Evolutionary conservation across 1,140 invertebrate species (phyloP), one percentile per base, ranked within the genome.

Genomic region (Drosophila aff.): DNA sequence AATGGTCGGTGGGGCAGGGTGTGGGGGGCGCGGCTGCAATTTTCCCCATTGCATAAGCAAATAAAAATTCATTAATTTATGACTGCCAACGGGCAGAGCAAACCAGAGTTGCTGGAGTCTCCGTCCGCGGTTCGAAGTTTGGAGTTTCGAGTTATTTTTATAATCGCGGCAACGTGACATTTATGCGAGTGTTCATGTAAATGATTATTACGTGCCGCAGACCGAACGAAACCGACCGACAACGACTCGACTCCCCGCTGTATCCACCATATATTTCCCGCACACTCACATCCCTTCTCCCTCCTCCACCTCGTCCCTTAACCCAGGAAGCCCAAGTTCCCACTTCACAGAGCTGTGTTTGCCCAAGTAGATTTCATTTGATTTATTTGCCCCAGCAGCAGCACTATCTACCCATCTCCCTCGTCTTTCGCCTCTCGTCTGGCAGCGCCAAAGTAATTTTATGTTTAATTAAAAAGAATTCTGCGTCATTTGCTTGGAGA

Each of bases 11-110:
- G 46, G 36, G n/a, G 49, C n/a, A n/a, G 26, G 36, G n/a, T 16
- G 21, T 23, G n/a, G 36, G 28, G 44, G 58, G 58, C 21, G 44
- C 50, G 33, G 59, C 53, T 84, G 81, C 79, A 81, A 90, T 90
- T 84, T 85, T 79, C 65, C 66, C 80, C 85, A 90, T 89, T 89
- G 85, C 85, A 90, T 89, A 90, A 90, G 85, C 81, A 89, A 89
- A 89, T 89, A 87, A 89, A 87, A 87, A 84, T 87, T 89, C 85
- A 90, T 90, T 89, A 89, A 89, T 89, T 81, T 89, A 89, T 87
- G 73, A 87, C 81, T 84, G 84, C 84, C 85, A 84, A 63, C 58
- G 84, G 84, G 76, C 64, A 47, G 76, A 61, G 76, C 55, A 72
- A 59, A 55, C 50, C 75, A 53, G 55, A 71, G n/a, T 67, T 53